Conservation (phyloP, 2,888 invertebrate species). For the Drosophila fungiperda region DNA sequence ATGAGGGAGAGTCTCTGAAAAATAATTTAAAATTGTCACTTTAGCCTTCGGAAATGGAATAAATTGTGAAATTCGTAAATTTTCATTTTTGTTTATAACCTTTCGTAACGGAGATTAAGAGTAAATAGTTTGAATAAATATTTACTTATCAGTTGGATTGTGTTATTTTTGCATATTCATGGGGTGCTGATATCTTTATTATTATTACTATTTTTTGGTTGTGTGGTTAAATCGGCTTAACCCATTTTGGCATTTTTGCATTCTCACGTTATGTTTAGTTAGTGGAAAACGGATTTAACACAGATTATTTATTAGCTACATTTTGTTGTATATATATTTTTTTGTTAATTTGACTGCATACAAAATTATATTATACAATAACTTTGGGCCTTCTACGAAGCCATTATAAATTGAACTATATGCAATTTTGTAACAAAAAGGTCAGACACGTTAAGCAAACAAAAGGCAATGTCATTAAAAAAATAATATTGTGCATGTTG, state of each 20-base stretch:
- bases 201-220: constrained; percentile 13
- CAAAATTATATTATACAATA: background rate
- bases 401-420: background rate
- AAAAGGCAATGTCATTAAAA: constrained; percentile 11
- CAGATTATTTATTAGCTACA: background rate
- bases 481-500: constrained; percentile 17
- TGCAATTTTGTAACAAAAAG: constrained; percentile 64
- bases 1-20: background rate
- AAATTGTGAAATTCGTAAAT: constrained; percentile 19
- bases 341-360: background rate
- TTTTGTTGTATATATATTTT: background rate
- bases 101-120: constrained; percentile 13
- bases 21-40: constrained; percentile 33
- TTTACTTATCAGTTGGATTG: constrained; percentile 23
- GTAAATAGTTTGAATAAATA: constrained; percentile 21
- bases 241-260: background rate
- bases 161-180: constrained; percentile 10
- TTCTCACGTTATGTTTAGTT: constrained; percentile 1
- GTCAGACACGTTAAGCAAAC: constrained; percentile 27
- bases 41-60: constrained; percentile 21
- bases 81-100: constrained; percentile 6
- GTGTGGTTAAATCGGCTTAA: constrained; percentile 23
- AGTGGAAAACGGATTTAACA: constrained; percentile 5
- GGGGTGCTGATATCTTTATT: background rate
- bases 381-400: background rate